Percentiles rank a stretch among this genome's conserved stretches.
These are phyloP conservation scores for Actinia tenebrosa DNA, from an alignment of 64 coral and sea anemone species.

Conservation along the genomic window DNA sequence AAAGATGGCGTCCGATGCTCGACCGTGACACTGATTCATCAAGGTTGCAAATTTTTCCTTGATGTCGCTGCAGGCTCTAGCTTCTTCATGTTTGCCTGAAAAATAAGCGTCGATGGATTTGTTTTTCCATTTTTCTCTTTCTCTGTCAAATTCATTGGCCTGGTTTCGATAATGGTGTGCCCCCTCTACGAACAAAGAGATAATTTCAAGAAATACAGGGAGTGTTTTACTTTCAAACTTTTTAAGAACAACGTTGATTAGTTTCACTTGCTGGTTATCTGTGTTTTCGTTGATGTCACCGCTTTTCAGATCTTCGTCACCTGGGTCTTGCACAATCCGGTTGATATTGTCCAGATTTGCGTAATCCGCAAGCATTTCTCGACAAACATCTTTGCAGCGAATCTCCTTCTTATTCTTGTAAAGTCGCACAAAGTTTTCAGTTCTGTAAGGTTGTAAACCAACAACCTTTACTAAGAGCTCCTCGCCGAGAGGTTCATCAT, in stretches of 20 bases:
- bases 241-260: not conserved
- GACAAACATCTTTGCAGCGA: not conserved
- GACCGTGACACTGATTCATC: constrained; percentile 30
- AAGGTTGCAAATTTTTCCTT: constrained; percentile 34
- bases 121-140: constrained; percentile 22
- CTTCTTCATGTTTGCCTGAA: not conserved
- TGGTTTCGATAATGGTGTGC: constrained; percentile 27
- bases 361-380: not conserved
- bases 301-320: not conserved
- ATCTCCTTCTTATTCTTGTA: not conserved
- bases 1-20: constrained; percentile 31
- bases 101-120: constrained; percentile 15
- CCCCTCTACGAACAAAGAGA: not conserved
- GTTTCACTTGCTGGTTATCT: not conserved
- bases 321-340: not conserved
- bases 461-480: not conserved
- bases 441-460: not conserved
- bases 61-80: constrained; percentile 1
- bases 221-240: not conserved
- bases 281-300: not conserved
- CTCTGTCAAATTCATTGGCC: constrained; percentile 30
- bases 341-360: not conserved
- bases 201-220: not conserved
- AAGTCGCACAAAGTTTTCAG: not conserved
- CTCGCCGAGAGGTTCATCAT: not conserved